Evolutionary conservation across 1,140 invertebrate species (phyloP).

Genomic region (Cardiocondyla obscurior): DNA sequence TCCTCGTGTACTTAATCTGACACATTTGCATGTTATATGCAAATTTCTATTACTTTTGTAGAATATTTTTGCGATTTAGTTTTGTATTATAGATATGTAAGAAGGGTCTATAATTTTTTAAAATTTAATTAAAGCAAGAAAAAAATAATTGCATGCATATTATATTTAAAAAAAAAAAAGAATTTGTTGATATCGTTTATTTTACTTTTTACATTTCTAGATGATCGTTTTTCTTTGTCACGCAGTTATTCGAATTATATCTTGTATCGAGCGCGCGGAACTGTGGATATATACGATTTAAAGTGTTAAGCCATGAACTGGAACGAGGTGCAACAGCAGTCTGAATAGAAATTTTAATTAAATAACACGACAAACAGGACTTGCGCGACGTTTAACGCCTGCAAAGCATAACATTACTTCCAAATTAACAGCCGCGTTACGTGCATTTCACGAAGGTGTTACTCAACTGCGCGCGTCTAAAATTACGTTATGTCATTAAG

Average conservation of each 20-base stretch:
- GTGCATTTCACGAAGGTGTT: slow-evolving; percentile 32
- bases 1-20: not conserved
- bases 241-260: slow-evolving; percentile 23
- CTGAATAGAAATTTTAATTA: slow-evolving; percentile 56
- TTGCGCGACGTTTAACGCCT: slow-evolving; percentile 41
- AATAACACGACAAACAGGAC: slow-evolving; percentile 46
- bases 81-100: not conserved
- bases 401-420: slow-evolving; percentile 48
- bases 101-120: not conserved
- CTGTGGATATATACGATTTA: not conserved
- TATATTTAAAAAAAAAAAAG: not conserved
- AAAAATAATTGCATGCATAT: not conserved
- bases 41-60: not conserved
- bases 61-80: not conserved
- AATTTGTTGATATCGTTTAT: not conserved
- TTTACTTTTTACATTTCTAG: not conserved
- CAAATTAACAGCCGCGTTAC: slow-evolving; percentile 35
- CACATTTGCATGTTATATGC: not conserved
- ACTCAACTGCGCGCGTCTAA: slow-evolving; percentile 27
- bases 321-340: slow-evolving; percentile 19
- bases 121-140: not conserved
- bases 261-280: slow-evolving; percentile 1
- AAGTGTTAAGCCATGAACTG: slow-evolving; percentile 13
- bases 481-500: slow-evolving; percentile 55
- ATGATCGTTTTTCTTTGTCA: not conserved